Evolutionary conservation across 1,140 invertebrate genomes (phyloP).

Genomic region (Aphaenogaster floridana): DNA sequence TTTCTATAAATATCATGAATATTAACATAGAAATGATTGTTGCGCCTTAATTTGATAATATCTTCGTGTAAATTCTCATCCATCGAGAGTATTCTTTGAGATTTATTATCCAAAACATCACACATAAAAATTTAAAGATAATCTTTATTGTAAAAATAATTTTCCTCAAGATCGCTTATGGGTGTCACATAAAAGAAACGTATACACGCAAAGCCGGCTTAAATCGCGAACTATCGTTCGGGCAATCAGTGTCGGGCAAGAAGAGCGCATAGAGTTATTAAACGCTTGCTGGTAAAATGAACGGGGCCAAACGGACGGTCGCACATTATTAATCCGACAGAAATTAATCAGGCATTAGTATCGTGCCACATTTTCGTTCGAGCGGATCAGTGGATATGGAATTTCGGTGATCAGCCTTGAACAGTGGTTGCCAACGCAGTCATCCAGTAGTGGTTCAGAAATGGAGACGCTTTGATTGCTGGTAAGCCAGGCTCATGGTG

Average conservation of each 20-base stretch:
- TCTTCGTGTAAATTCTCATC: background rate
- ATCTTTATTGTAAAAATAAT: background rate
- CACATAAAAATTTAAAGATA: background rate
- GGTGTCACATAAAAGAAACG: background rate
- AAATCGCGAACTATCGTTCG: background rate
- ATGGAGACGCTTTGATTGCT: conserved; percentile 73
- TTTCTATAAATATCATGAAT: background rate
- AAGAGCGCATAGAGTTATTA: conserved; percentile 52
- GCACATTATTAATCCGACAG: conserved; percentile 65
- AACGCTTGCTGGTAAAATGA: conserved; percentile 43
- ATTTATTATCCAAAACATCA: background rate
- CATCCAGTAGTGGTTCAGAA: conserved; percentile 65
- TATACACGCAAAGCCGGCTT: background rate
- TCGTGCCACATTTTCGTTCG: conserved; percentile 64
- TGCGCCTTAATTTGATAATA: background rate
- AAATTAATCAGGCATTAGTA: conserved; percentile 67
- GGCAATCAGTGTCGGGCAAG: conserved; percentile 25
- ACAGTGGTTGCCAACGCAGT: conserved; percentile 65
- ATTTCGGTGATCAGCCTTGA: conserved; percentile 69
- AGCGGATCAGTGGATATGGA: conserved; percentile 63
- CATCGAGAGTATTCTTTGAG: background rate
- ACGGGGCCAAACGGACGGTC: conserved; percentile 54
- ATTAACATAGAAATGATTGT: background rate
- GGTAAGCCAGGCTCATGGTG: conserved; percentile 66
- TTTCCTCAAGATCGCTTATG: background rate